Evolutionary conservation across 2,113 vertebrate genomes (phyloP), one percentile per base, ranked within the genome.

Genomic region (Sinocyclocheilus rhinocerous): DNA sequence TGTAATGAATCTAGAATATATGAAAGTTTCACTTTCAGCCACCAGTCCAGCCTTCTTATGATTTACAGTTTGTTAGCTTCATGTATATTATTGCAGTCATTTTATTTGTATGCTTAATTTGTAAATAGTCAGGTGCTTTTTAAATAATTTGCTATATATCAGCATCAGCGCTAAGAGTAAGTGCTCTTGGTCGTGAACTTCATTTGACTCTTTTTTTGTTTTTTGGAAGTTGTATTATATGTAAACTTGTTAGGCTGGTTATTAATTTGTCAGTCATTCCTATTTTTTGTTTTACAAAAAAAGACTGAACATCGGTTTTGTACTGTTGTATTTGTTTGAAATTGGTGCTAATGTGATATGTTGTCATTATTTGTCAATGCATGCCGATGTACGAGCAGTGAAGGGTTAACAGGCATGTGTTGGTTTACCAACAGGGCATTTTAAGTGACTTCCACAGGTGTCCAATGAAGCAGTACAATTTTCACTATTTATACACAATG

Each of bases 331-430:
- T 15, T 70, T 2, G 78, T 81, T 36, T 80, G 18, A 81, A 86
- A 84, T 79, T 87, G 88, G 85, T 89, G 88, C 88, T 89, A 76
- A 18, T 3, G 42, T 77, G 29, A 84, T 73, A 26, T 42, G 29
- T 84, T 26, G 61, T 80, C n/a, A 22, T 84, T 20, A 48, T 70
- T 65, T 36, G 39, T 33, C 59, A 81, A 42, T 87, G 84, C 81
- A 85, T 83, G 69, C 77, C 13, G 9, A 75, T 87, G 88, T 83
- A 72, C 50, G 77, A 82, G 55, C 29, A 67, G 29, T 59, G 22
- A 63, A 9, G 22, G 29, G 4, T 26, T 24, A 18, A 70, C 67
- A 50, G 52, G 55, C 73, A 84, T 65, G 73, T 77, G 42, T 88
- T 84, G 75, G 61, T 73, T 77, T 52, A 75, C 33, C 57, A 63